Evolutionary conservation across 2,797 vertebrate genomes (phyloP), one percentile per base, ranked within the genome.

Genomic region (Rhinogobio ventralis): DNA sequence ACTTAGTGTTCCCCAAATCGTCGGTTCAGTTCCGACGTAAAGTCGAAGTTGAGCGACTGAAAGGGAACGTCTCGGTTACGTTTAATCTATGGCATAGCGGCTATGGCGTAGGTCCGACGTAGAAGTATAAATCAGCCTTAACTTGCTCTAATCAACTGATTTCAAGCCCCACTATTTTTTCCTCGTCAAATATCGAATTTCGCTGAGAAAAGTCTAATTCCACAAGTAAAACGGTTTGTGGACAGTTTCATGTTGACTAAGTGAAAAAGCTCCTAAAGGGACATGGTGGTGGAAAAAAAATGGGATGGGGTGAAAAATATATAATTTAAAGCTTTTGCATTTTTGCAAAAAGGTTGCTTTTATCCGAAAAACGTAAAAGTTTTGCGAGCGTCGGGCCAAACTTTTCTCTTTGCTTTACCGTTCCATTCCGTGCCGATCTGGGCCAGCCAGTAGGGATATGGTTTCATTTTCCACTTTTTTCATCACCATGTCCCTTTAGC

Each of bases 191-290:
- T 25, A 78, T 33, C 1, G 4, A 8, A 19, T 45, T 76, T 79
- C 30, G 14, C 60, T 25, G 20, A 45, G 46, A 49, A 84, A 60
- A 55, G 13, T 62, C 36, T 42, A 19, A 73, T 46, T 82, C 23
- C 55, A 51, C 20, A 33, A 64, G 14, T 51, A 28, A 33, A 85
- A 77, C 28, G 20, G 39, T 10, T 14, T 69, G 13, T 46, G 30
- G 68, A 46, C 62, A 10, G 19, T 28, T 86, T 71, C 33, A 64
- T 72, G 53, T 23, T 60, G 51, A 71, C n/a, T 68, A 84, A 67
- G 17, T 45, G 8, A 60, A 60, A 11, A 60, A 5, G 55, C 10
- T 60, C 4, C n/a, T 57, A n/a, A 57, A 57, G 23, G 55, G 23
- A 57, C 55, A n/a, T 57, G 9, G 23, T 4, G 23, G 55, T n/a